These are phyloP conservation scores for Callospermophilus lateralis DNA, from an alignment of 2,113 vertebrate genomes.

Conservation along the genomic window DNA sequence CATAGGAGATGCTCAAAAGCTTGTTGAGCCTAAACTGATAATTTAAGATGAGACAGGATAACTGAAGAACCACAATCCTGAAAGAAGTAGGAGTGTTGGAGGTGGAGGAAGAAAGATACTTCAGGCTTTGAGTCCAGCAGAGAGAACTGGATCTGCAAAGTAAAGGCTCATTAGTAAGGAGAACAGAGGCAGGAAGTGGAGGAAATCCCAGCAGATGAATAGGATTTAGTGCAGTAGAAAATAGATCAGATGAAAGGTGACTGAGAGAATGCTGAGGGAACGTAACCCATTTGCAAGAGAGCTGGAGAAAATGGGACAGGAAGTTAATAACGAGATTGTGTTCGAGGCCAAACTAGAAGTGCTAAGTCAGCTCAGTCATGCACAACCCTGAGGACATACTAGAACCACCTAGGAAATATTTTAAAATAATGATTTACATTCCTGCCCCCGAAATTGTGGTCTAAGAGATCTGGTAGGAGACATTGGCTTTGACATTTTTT, in stretches of 20 bases:
- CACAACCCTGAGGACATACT: neutral
- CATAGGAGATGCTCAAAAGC: neutral
- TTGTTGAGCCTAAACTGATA: neutral
- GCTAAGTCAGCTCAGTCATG: neutral
- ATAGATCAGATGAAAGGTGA: neutral
- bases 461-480: slow-evolving; percentile 10
- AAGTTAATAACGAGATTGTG: neutral
- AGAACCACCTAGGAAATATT: neutral
- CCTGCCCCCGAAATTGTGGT: neutral
- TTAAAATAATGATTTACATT: neutral
- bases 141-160: neutral
- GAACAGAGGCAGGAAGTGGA: neutral
- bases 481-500: neutral
- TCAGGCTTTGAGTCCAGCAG: neutral
- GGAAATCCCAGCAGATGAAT: neutral
- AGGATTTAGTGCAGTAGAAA: neutral
- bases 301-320: neutral
- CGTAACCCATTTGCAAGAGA: neutral
- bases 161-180: neutral
- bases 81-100: neutral
- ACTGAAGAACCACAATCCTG: neutral
- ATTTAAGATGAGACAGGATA: neutral
- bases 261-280: neutral
- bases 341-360: neutral
- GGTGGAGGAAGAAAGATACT: too few relatives aligned